phyloP scores from a whole-genome alignment of 2,888 invertebrate genomes.

The Melieria picta region DNA sequence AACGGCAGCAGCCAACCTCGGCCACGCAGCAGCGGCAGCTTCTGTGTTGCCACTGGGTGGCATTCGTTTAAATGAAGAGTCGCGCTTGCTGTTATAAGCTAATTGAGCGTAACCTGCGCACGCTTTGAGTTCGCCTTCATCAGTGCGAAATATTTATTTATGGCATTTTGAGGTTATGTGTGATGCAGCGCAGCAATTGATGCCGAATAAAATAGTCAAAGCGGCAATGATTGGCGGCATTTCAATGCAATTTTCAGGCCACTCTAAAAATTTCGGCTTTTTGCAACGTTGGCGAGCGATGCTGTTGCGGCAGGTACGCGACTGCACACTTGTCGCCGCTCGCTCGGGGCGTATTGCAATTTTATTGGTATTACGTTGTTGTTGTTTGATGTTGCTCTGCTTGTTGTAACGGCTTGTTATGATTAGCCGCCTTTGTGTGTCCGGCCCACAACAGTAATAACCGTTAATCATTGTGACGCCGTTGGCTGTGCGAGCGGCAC shows the following conservation, averaged over 20 bases:
- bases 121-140: conserved; percentile 3
- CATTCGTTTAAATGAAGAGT: conserved; percentile 43
- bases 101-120: conserved; percentile 50
- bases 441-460: conserved; percentile 33
- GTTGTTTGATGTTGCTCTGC: background rate
- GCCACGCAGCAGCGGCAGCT: conserved; percentile 35
- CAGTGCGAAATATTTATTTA: background rate
- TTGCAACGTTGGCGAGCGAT: too few species aligned
- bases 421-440: background rate
- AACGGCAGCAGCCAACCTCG: background rate
- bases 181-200: background rate
- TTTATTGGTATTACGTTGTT: too few species aligned
- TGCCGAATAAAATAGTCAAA: too few species aligned
- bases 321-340: too few species aligned
- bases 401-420: conserved; percentile 29
- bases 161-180: conserved; percentile 2
- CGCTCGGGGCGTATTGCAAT: too few species aligned
- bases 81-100: conserved; percentile 47
- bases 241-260: too few species aligned
- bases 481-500: background rate
- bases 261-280: too few species aligned
- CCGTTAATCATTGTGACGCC: conserved; percentile 50
- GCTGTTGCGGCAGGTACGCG: too few species aligned
- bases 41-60: conserved; percentile 45
- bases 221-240: too few species aligned